Evolutionary conservation across 2,797 vertebrate genomes (phyloP), one percentile per base, ranked within the genome.

Genomic region (Pipistrellus pygmaeus): DNA sequence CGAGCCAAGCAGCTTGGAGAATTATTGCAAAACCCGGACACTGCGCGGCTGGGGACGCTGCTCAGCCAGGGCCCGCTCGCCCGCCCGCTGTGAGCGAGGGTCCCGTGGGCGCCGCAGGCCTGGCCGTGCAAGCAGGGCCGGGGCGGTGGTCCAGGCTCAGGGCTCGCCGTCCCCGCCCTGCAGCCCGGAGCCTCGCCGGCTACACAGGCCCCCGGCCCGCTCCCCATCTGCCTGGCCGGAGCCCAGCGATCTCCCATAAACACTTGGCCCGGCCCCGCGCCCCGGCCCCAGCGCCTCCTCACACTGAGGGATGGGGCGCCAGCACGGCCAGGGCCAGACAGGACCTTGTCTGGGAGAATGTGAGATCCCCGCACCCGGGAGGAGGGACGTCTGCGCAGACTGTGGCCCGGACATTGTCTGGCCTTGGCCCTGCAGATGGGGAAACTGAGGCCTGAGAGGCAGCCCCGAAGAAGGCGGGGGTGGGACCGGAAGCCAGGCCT

Each of bases 181-280:
- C 1, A 4, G 48, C 88, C 48, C 3, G 15, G 48, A 77, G 41
- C 38, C 62, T 21, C 2, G 20, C 86, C 2, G 12, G 38, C 15
- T 3, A 0, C 25, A 7, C 76, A 38, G 72, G 46, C 69, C 3
- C 23, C 2, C 87, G 69, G 83, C 78, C 90, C 66, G 85, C 62
- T 41, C 64, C 69, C 0, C 97, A 95, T 93, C 97, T 97, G 96
- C 66, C 27, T 69, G 97, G 97, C 93, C 14, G 5, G 30, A 13
- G 3, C 21, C 83, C 97, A 78, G 0, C 1, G 10, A 55, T 57
- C 68, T 82, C 85, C 87, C 92, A 46, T 57, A 80, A 85, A 73
- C 4, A 17, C 27, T 62, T 57, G 90, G 75, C 53, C 77, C 5
- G 1, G 73, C 62, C 66, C 71, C 6, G 7, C 11, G 0, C 88